Conservation (phyloP, 2,113 vertebrate genomes). For the Aythya baeri region DNA sequence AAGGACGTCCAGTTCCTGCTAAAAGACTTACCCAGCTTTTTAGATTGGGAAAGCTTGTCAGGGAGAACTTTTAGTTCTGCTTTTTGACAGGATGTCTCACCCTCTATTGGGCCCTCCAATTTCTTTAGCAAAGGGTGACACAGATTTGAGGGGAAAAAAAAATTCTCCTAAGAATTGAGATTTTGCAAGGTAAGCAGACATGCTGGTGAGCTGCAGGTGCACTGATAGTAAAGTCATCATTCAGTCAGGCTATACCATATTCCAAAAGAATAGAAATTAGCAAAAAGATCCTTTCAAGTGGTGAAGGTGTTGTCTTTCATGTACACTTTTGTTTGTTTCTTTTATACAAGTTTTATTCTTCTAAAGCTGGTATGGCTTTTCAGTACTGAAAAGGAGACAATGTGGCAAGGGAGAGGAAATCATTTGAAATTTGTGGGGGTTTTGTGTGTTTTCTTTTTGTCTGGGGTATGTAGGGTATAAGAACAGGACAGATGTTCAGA, state of each 20-base stretch:
- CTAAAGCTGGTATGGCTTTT: background rate
- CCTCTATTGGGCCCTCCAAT: background rate
- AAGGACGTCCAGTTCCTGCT: background rate
- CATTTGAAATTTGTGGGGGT: background rate
- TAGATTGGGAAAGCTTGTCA: background rate
- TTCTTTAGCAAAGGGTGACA: background rate
- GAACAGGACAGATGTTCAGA: background rate
- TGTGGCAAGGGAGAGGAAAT: background rate
- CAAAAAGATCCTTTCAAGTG: background rate
- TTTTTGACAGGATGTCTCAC: background rate
- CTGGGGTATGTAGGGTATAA: background rate
- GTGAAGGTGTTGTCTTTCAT: background rate
- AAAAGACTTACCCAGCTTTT: background rate
- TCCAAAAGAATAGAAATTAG: background rate
- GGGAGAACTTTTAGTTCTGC: background rate
- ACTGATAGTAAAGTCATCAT: background rate
- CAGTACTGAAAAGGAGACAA: background rate
- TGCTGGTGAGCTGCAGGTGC: background rate
- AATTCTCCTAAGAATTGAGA: background rate
- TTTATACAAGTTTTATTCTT: background rate
- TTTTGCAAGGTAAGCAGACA: background rate
- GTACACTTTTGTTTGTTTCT: background rate
- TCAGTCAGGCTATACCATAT: background rate
- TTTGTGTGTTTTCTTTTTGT: background rate
- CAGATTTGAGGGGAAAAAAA: background rate